Base-by-base conservation (phyloP, 2,888 invertebrate species). In the Pherbina coryleti region DNA sequence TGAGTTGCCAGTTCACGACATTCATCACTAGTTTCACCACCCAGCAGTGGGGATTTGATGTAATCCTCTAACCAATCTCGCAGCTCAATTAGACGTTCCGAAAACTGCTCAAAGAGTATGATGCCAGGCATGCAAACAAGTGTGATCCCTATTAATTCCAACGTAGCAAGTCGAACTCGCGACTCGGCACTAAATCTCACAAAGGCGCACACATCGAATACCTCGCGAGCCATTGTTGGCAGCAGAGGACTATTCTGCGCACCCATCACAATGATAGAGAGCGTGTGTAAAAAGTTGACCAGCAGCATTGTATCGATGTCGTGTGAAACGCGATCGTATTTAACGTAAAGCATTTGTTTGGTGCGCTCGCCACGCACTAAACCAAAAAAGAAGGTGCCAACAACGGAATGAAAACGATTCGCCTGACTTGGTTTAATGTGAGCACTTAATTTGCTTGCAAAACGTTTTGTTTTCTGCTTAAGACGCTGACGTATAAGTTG, bases 341-440 rank as follows among this genome's bases (percentile, higher is more conserved):
- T 91, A 0, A 85, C 83, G 5, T 92, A 88, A 2, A 91, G 81
- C 85, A 91, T 90, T 84, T 93, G 92, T 60, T 92, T 91, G 53
- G 91, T 91, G 0, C 93, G 93, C 80, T 93, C 93, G 0, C 95
- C 95, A 28, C 93, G 92, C 0, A 96, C 87, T 1, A 96, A 88
- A 0, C 96, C 95, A 86, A 95, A 97, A 90, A 97, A 97, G 86
- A 97, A 98, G 66, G 92, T 92, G 1, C 95, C 94, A 0, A 94
- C 95, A 0, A 95, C 93, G 0, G 92, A 89, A 0, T 94, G 92
- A 87, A 97, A 97, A 71, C 91, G 91, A 89, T 96, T 97, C 0
- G 89, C 87, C 55, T 82, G 83, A 11, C 31, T 9, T 9, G 53
- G 37, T 0, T 77, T 71, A 0, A 60, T 57, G 22, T 75, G 28